These are phyloP conservation scores for Rhinoptilus africanus DNA, from an alignment of 2,113 vertebrate genomes.

Conservation along the genomic window DNA sequence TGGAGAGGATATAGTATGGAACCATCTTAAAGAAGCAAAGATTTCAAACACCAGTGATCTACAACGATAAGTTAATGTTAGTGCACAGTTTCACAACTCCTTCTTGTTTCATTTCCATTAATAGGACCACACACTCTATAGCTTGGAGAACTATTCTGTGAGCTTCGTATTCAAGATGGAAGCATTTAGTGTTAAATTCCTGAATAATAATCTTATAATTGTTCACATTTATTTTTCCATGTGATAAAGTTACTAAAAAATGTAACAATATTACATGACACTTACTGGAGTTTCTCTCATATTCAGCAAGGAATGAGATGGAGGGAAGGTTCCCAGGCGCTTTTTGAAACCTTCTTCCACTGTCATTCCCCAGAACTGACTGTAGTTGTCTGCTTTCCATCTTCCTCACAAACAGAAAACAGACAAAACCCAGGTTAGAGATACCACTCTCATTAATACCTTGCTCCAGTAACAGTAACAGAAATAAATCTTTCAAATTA, in stretches of 20 bases:
- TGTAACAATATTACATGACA: background rate
- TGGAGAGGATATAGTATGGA: background rate
- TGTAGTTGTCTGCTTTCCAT: constrained; percentile 78
- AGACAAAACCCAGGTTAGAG: background rate
- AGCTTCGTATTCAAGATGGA: background rate
- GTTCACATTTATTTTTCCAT: background rate
- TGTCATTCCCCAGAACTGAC: constrained; percentile 79
- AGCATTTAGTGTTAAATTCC: background rate
- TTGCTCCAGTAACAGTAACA: background rate
- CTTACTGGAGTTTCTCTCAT: constrained; percentile 72
- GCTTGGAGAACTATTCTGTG: background rate
- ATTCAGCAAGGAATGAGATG: constrained; percentile 66
- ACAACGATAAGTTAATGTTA: background rate
- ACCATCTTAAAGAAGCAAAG: background rate
- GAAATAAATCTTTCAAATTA: background rate
- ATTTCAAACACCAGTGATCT: background rate
- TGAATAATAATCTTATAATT: background rate
- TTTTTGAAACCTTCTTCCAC: constrained; percentile 74
- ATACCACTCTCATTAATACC: background rate
- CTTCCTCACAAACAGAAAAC: constrained; percentile 56
- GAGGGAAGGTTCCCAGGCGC: constrained; percentile 73
- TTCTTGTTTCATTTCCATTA: background rate
- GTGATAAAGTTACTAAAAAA: background rate
- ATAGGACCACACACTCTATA: background rate
- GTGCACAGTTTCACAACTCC: background rate